These are phyloP conservation scores for Megaleporinus macrocephalus DNA, from an alignment of 2,113 vertebrate species.

Conservation along the genomic window DNA sequence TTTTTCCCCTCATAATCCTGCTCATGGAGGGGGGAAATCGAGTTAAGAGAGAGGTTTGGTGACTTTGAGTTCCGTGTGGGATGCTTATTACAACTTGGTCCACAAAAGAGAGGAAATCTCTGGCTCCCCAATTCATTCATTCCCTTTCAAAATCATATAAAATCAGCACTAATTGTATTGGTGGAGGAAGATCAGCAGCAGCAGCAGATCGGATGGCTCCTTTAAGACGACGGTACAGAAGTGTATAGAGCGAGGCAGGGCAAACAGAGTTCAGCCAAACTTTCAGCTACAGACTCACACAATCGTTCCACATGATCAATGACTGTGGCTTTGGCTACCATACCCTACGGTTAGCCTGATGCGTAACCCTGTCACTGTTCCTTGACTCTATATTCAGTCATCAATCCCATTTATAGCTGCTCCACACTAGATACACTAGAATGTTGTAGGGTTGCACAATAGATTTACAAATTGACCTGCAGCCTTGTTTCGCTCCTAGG, in stretches of 20 bases:
- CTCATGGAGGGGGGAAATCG: slow-evolving; percentile 43
- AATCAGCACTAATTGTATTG: slow-evolving; percentile 48
- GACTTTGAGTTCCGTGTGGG: slow-evolving; percentile 55
- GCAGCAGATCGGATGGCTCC: slow-evolving; percentile 11
- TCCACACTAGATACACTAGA: background rate
- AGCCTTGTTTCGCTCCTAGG: too few relatives aligned
- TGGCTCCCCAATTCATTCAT: slow-evolving; percentile 42
- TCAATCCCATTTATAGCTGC: background rate
- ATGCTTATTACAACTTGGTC: slow-evolving; percentile 52
- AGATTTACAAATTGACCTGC: too few relatives aligned
- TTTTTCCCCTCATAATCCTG: slow-evolving; percentile 49
- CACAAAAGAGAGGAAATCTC: slow-evolving; percentile 54
- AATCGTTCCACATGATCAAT: background rate
- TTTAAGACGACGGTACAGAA: background rate
- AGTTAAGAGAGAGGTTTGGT: slow-evolving; percentile 47
- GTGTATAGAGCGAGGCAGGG: slow-evolving; percentile 36
- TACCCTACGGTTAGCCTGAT: too few relatives aligned
- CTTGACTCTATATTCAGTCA: background rate
- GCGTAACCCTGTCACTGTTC: background rate
- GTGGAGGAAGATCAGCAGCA: slow-evolving; percentile 25
- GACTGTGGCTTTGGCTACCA: background rate
- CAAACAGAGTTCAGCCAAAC: slow-evolving; percentile 46
- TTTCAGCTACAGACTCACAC: slow-evolving; percentile 5
- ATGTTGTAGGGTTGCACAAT: background rate
- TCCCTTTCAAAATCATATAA: slow-evolving; percentile 50